Conservation (phyloP, 2,113 vertebrate genomes). For the Catharus bicknelli region DNA sequence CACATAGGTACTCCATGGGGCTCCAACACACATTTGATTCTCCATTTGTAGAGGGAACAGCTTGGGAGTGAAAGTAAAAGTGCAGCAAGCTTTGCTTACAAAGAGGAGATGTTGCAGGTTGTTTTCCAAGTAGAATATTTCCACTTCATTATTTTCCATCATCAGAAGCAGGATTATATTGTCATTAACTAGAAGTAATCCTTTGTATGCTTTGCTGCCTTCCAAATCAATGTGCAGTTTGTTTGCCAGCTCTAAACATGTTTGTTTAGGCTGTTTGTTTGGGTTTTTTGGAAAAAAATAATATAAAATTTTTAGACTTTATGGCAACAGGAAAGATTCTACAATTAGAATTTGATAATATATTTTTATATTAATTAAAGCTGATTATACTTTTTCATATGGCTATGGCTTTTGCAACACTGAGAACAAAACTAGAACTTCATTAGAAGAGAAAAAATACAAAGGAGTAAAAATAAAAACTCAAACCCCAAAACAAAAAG, state of each 20-base stretch:
- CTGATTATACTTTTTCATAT: neutral
- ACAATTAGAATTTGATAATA: neutral
- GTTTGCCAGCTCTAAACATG: neutral
- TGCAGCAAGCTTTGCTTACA: neutral
- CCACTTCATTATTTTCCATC: neutral
- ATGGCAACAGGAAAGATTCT: neutral
- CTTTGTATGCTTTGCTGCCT: neutral
- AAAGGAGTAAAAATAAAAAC: neutral
- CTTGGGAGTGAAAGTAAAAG: neutral
- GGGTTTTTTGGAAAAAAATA: neutral
- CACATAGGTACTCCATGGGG: accelerated
- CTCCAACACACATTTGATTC: accelerated
- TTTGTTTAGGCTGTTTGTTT: accelerated
- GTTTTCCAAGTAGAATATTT: neutral
- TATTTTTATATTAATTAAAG: neutral
- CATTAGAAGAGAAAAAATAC: neutral
- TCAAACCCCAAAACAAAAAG: neutral
- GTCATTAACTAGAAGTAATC: neutral
- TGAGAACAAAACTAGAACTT: neutral
- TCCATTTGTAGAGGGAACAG: neutral
- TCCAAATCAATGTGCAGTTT: neutral
- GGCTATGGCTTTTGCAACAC: neutral
- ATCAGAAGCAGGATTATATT: neutral
- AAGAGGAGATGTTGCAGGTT: neutral
- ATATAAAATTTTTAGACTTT: neutral